These are phyloP conservation scores for Cydia strobilella DNA, from an alignment of 1,140 invertebrate genomes.

Conservation along the genomic window DNA sequence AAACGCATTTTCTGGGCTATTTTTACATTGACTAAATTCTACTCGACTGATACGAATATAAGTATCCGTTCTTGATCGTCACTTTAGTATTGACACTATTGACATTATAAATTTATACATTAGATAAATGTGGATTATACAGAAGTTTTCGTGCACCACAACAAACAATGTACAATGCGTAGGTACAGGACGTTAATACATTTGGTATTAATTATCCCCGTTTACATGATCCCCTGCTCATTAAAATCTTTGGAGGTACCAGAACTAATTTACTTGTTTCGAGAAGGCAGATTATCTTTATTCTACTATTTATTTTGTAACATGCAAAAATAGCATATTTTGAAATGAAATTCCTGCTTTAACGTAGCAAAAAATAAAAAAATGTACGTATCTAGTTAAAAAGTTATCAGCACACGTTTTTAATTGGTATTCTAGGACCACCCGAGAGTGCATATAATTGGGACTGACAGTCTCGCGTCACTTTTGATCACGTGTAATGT, in stretches of 20 bases:
- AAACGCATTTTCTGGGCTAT: too few relatives aligned
- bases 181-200: not conserved
- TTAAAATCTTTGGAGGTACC: not conserved
- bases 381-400: not conserved
- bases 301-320: not conserved
- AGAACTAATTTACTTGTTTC: not conserved
- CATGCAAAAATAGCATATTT: not conserved
- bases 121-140: not conserved
- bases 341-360: not conserved
- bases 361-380: not conserved
- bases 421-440: slow-evolving; percentile 23
- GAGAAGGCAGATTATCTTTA: not conserved
- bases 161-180: not conserved
- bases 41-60: too few relatives aligned
- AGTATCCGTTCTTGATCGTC: too few relatives aligned
- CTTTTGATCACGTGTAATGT: slow-evolving; percentile 6
- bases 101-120: too few relatives aligned
- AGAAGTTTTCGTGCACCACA: not conserved
- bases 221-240: not conserved
- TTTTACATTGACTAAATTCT: too few relatives aligned
- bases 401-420: not conserved
- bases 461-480: slow-evolving; percentile 1
- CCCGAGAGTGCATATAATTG: not conserved
- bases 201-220: not conserved
- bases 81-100: too few relatives aligned